Evolutionary conservation across 2,888 invertebrate species (phyloP).

Genomic region (Tiliacea aurago): DNA sequence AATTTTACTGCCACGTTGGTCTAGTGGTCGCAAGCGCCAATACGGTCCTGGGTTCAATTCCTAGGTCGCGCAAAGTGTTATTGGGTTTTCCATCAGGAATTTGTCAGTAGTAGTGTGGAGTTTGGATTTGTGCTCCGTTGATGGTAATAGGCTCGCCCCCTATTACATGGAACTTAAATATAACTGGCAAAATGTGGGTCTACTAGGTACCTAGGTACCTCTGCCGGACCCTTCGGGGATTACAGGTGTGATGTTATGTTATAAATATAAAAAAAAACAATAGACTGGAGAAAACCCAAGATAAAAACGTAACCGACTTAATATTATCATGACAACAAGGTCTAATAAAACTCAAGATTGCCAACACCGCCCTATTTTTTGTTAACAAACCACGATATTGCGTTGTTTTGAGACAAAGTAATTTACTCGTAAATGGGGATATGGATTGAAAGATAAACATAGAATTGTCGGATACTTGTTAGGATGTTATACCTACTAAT

Average conservation of each 20-base stretch:
- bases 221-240: not conserved
- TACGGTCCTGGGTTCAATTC: too few relatives aligned
- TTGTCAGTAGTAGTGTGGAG: too few relatives aligned
- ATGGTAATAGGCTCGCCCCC: too few relatives aligned
- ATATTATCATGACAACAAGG: not conserved
- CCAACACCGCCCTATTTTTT: conserved; percentile 6
- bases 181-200: not conserved
- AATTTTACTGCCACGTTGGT: too few relatives aligned
- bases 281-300: not conserved
- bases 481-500: not conserved
- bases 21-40: too few relatives aligned
- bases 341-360: conserved; percentile 15
- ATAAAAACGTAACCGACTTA: not conserved
- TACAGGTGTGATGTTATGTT: not conserved
- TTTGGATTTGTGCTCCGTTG: too few relatives aligned
- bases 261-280: not conserved
- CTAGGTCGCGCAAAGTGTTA: too few relatives aligned
- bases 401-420: conserved; percentile 34
- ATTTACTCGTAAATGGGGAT: not conserved
- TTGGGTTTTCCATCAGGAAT: too few relatives aligned
- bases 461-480: not conserved
- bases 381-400: conserved; percentile 24
- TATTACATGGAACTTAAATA: not conserved
- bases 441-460: not conserved
- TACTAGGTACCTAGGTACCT: not conserved